phyloP scores from a whole-genome alignment of 2,888 invertebrate genomes.

The Hirtodrosophila confusa region DNA sequence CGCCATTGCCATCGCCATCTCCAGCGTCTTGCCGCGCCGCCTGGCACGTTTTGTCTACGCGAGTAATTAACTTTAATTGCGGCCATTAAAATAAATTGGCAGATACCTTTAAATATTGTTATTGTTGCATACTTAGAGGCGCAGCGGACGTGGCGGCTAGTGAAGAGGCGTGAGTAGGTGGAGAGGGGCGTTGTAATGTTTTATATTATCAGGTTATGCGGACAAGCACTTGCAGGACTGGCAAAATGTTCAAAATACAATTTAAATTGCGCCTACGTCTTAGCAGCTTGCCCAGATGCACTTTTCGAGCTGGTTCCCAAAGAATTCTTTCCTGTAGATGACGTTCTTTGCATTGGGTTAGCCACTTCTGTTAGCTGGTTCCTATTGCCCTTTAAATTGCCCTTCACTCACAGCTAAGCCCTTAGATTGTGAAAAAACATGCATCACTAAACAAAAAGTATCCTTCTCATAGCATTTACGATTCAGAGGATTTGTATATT shows the following conservation, averaged over 20 bases:
- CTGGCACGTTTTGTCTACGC: conserved; percentile 81
- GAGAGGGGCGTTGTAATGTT: conserved; percentile 20
- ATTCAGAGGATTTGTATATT: too few species aligned
- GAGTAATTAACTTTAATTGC: conserved; percentile 84
- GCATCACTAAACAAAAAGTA: too few species aligned
- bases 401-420: too few species aligned
- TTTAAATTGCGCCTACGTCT: conserved; percentile 7
- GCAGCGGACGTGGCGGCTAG: conserved; percentile 35
- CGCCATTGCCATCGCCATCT: conserved; percentile 36
- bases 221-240: conserved; percentile 15
- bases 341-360: too few species aligned
- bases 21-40: conserved; percentile 41
- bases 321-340: neutral
- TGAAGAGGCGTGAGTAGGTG: conserved; percentile 4
- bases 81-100: conserved; percentile 83
- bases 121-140: conserved; percentile 76
- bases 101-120: conserved; percentile 83
- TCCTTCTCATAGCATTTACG: too few species aligned
- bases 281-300: conserved; percentile 6
- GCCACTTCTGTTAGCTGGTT: too few species aligned
- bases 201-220: conserved; percentile 20
- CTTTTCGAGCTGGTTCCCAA: neutral
- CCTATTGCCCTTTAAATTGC: too few species aligned
- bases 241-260: conserved; percentile 4
- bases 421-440: too few species aligned